Base-by-base conservation (phyloP, 1,140 invertebrate species). In the Charaxes varanes region DNA sequence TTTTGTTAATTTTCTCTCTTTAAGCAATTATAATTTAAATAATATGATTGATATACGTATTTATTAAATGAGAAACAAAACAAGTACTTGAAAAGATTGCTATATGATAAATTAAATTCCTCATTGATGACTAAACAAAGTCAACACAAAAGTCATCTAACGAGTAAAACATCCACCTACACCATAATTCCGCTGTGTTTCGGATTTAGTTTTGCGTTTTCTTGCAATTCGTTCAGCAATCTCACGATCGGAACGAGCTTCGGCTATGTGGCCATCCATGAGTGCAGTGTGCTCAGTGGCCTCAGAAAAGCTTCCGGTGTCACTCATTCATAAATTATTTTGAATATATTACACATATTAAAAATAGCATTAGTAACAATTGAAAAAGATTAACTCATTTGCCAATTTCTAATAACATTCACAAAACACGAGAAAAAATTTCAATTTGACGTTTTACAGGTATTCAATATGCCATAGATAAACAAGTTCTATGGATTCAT, bases 191-290 rank as follows among this genome's bases (percentile, higher is more conserved):
- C 62, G 72, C 40, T 76, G 71, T 31, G 53, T 55, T 32, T 80
- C 76, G 4, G 68, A 46, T 40, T 80, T 81, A 6, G 65, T 65
- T 53, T 80, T 80, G 24, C 72, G 53, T 55, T 81, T 85, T 30
- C 76, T 74, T 16, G 74, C 67, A 52, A 74, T 76, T 35, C 76
- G 64, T 50, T 77, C 79, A 45, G 69, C 72, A 14, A 77, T 57
- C 38, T 73, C 84, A 71, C 87, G 85, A 42, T 68, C 69, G 11
- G 76, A 67, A 35, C 74, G 70, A 33, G 78, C 71, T 68, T 80
- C 88, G 53, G 87, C 89, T 60, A 92, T 91, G 86, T 92, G 90
- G 67, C 87, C 90, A 85, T 92, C 90, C 91, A 93, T 92, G 55
- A 93, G 89, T 85, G 90, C 90, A 71, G 91, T 92, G 55, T 88